A percentile compares a stretch with the other conserved stretches of the same genome.
These are phyloP conservation scores for Poecilus cupreus DNA, from an alignment of 2,888 invertebrate genomes.

Conservation along the genomic window DNA sequence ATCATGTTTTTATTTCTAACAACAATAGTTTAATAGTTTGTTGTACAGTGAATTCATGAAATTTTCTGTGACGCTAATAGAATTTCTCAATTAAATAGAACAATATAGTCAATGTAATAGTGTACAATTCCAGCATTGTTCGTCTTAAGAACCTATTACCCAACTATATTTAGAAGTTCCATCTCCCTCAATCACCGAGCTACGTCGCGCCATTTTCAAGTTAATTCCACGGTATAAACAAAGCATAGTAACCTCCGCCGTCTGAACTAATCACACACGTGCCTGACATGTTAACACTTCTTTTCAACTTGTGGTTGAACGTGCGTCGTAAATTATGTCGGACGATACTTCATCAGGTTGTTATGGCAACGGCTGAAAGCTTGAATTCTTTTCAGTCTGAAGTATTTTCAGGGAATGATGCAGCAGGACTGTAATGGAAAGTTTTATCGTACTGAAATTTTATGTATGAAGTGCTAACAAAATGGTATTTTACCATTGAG, in stretches of 20 bases:
- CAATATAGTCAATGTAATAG: neutral
- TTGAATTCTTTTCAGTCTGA: conserved; percentile 39
- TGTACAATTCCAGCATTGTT: conserved; percentile 11
- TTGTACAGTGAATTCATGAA: no score
- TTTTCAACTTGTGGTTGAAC: neutral
- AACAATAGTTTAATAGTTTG: no score
- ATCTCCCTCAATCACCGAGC: conserved; percentile 7
- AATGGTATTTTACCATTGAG: neutral
- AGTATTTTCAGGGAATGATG: conserved; percentile 37
- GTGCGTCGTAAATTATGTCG: neutral
- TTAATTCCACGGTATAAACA: conserved; percentile 37
- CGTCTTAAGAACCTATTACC: conserved; percentile 6
- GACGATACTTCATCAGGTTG: conserved; percentile 9
- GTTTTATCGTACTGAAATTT: neutral
- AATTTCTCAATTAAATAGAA: neutral
- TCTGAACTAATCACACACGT: neutral
- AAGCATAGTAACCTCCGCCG: neutral
- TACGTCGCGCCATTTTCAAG: conserved; percentile 23
- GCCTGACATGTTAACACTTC: neutral
- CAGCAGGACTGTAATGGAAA: conserved; percentile 21
- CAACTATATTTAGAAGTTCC: conserved; percentile 7
- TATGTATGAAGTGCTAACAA: neutral
- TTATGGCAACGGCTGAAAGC: conserved; percentile 21
- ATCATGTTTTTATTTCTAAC: no score
- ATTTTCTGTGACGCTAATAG: neutral